Conservation (phyloP, 2,113 vertebrate species). For the Choloepus hoffmanni region DNA sequence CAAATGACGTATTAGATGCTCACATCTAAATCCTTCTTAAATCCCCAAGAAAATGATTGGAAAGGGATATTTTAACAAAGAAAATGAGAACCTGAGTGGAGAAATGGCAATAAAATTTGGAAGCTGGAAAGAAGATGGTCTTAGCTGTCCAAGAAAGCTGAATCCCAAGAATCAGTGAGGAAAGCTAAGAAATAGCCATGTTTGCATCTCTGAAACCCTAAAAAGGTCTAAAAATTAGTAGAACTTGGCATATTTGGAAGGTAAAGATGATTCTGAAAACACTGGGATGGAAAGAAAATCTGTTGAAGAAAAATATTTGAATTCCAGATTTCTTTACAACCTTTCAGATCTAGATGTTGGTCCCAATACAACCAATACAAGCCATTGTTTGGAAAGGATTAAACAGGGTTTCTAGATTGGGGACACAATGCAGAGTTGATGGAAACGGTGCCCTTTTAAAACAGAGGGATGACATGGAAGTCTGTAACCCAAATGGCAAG, state of each 20-base stretch:
- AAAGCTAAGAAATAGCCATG: neutral
- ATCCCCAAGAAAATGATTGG: neutral
- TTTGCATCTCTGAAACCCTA: neutral
- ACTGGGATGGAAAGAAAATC: neutral
- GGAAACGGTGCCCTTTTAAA: neutral
- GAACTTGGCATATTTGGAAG: neutral
- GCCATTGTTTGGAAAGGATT: neutral
- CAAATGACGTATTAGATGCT: neutral
- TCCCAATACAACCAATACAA: neutral
- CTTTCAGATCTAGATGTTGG: neutral
- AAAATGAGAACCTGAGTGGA: neutral
- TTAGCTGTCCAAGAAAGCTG: conserved; percentile 6
- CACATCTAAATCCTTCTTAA: neutral
- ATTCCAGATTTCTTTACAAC: neutral
- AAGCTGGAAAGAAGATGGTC: neutral
- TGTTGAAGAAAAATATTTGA: neutral
- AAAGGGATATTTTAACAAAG: conserved; percentile 13
- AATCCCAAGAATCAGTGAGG: neutral
- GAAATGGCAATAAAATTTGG: conserved; percentile 15
- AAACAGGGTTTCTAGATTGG: neutral
- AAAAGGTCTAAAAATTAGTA: neutral
- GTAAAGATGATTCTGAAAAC: neutral
- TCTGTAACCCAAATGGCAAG: neutral
- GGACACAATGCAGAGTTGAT: neutral
- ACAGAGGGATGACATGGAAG: neutral